Conservation (phyloP, 2,888 invertebrate genomes). For the Clepsis dumicolana region DNA sequence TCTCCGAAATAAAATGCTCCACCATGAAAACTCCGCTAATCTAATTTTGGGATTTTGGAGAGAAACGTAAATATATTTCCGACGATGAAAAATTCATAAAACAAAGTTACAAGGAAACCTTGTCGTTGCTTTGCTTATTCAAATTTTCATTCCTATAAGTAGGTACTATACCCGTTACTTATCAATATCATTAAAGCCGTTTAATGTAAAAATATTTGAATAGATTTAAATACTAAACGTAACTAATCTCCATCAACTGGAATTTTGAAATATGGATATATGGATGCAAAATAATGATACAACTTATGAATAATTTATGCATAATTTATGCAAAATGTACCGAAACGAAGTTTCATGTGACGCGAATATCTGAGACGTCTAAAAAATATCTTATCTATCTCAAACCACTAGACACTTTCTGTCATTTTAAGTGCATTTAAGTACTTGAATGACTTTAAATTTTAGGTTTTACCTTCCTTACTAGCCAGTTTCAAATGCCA, state of each 20-base stretch:
- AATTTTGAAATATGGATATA: not conserved
- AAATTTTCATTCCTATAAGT: slow-evolving; percentile 6
- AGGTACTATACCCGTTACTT: slow-evolving; percentile 5
- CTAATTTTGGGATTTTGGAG: slow-evolving; percentile 38
- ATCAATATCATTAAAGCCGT: slow-evolving; percentile 1
- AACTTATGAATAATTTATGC: not conserved
- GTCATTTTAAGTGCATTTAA: not conserved
- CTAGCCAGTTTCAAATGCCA: not conserved
- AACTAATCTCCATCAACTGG: not conserved
- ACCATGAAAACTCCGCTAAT: slow-evolving; percentile 31
- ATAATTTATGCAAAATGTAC: too few relatives aligned
- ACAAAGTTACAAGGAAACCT: slow-evolving; percentile 30
- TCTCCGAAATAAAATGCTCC: slow-evolving; percentile 23
- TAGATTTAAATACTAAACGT: slow-evolving; percentile 16
- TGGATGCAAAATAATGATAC: not conserved
- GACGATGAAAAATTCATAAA: slow-evolving; percentile 34
- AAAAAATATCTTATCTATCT: not conserved
- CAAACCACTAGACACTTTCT: too few relatives aligned
- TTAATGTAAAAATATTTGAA: slow-evolving; percentile 14
- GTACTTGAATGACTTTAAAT: too few relatives aligned
- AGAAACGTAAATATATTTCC: slow-evolving; percentile 39
- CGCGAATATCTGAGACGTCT: too few relatives aligned
- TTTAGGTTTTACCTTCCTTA: too few relatives aligned
- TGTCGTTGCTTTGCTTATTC: slow-evolving; percentile 29
- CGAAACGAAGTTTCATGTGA: too few relatives aligned